These are phyloP conservation scores for Pseudotriccus pelzelni DNA, from an alignment of 2,797 vertebrate genomes.

Conservation along the genomic window DNA sequence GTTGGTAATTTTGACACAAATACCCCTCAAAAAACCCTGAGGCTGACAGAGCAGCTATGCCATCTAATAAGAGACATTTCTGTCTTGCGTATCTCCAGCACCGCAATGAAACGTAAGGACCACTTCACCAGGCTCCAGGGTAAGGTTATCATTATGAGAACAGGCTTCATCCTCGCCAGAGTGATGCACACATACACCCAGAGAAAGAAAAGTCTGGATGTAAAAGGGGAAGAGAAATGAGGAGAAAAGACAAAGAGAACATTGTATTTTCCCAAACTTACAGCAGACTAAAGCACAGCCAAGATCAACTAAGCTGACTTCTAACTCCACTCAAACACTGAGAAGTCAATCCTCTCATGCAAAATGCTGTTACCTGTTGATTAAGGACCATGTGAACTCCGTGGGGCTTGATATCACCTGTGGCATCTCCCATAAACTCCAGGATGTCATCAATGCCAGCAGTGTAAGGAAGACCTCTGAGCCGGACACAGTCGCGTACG, in stretches of 20 bases:
- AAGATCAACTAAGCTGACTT: not conserved
- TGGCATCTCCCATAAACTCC: slow-evolving; percentile 93
- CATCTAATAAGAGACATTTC: not conserved
- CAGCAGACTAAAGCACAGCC: not conserved
- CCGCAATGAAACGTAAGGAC: not conserved
- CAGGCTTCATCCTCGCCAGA: not conserved
- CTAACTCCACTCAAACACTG: not conserved
- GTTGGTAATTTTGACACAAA: not conserved
- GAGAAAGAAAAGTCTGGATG: not conserved
- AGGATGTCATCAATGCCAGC: slow-evolving; percentile 94
- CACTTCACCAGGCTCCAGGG: not conserved
- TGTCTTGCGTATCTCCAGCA: not conserved
- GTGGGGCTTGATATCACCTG: slow-evolving; percentile 91
- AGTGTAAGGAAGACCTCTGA: slow-evolving; percentile 92
- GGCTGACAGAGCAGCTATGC: not conserved
- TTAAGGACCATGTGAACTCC: slow-evolving; percentile 98
- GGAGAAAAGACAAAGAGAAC: not conserved
- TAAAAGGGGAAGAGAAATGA: not conserved
- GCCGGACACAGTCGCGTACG: slow-evolving; percentile 88
- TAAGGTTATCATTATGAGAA: not conserved
- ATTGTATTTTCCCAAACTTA: no score
- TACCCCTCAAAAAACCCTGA: not conserved
- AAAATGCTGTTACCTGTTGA: slow-evolving; percentile 84
- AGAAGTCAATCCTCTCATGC: not conserved
- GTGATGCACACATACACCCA: not conserved